phyloP scores from a whole-genome alignment of 2,797 vertebrate genomes.

The Tarsius wallacei region DNA sequence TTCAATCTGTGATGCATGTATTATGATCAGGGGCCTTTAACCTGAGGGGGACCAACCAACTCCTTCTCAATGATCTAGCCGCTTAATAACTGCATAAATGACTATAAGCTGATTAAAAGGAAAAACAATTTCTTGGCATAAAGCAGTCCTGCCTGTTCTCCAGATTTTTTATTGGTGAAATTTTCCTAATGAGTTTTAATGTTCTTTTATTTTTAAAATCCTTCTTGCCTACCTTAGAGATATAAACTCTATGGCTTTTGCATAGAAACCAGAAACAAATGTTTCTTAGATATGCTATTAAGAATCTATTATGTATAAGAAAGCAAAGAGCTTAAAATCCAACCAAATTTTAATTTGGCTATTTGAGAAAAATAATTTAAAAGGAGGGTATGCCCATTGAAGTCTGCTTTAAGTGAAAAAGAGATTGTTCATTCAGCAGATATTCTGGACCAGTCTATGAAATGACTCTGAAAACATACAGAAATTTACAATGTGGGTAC shows the following conservation, averaged over 20 bases:
- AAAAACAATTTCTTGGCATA: conserved; percentile 13
- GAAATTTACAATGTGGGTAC: background rate
- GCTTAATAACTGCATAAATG: background rate
- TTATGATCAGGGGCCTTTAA: background rate
- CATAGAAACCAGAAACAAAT: background rate
- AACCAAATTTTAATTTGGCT: background rate
- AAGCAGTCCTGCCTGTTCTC: background rate
- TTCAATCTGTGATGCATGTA: background rate
- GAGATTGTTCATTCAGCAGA: background rate
- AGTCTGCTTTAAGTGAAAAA: background rate
- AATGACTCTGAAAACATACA: background rate
- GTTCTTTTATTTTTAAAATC: conserved; percentile 36
- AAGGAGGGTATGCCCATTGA: background rate
- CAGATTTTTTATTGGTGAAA: conserved; percentile 58
- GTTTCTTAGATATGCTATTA: background rate
- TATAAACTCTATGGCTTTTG: background rate
- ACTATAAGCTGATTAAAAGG: conserved; percentile 24
- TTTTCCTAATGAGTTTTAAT: conserved; percentile 30
- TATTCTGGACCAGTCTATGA: background rate
- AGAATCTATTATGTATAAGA: background rate
- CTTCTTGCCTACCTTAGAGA: background rate
- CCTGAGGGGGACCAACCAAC: background rate
- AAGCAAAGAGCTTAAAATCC: background rate
- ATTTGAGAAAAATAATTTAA: background rate
- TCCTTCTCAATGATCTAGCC: background rate